These are phyloP conservation scores for Nomada flava DNA, from an alignment of 2,888 invertebrate genomes.

Conservation along the genomic window DNA sequence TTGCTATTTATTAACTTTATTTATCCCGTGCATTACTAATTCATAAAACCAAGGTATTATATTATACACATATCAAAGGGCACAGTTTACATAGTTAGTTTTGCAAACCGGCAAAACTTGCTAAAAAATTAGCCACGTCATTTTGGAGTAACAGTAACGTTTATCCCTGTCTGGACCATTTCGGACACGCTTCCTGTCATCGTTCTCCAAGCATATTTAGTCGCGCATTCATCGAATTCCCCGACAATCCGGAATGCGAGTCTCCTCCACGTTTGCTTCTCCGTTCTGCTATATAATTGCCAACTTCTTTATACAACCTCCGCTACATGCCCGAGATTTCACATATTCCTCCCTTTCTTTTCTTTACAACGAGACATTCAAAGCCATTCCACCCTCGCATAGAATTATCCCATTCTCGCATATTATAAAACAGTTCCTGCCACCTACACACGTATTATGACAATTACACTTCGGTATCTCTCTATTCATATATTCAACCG, in stretches of 20 bases:
- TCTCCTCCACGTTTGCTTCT: slow-evolving; percentile 21
- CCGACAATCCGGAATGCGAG: slow-evolving; percentile 9
- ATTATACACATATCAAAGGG: no score
- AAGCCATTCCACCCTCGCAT: neutral
- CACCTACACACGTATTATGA: no score
- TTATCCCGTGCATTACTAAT: no score
- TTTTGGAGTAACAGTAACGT: neutral
- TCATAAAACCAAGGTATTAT: no score
- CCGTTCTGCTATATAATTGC: neutral
- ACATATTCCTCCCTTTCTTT: neutral
- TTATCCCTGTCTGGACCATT: slow-evolving; percentile 36
- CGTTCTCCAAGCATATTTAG: slow-evolving; percentile 24
- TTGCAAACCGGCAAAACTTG: no score
- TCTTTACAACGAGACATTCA: neutral
- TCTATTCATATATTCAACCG: no score
- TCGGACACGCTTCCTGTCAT: slow-evolving; percentile 46
- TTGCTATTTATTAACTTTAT: no score
- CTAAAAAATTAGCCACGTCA: no score
- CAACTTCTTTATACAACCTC: neutral
- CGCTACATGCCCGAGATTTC: neutral
- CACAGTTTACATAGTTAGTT: no score
- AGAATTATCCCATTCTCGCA: no score
- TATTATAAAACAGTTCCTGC: no score
- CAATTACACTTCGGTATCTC: no score
- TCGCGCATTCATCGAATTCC: slow-evolving; percentile 15